Percentiles rank a stretch among this genome's conserved stretches.
These are phyloP conservation scores for Antheraea mylitta DNA, from an alignment of 1,140 invertebrate genomes.

Conservation along the genomic window DNA sequence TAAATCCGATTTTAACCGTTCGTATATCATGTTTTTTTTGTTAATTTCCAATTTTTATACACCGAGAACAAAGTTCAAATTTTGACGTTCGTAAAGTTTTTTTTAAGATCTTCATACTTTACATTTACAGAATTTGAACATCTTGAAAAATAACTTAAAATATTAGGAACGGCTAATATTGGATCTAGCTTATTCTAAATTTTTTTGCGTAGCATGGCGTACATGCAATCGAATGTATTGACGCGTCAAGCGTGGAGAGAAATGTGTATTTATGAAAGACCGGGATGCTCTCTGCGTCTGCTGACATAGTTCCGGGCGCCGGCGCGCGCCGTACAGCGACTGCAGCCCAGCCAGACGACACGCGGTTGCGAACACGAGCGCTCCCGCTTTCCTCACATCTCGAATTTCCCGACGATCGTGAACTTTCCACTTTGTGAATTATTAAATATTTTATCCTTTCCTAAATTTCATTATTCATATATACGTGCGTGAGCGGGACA, in stretches of 20 bases:
- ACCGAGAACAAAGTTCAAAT: too few species aligned
- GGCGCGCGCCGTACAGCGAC: conserved; percentile 64
- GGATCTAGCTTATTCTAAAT: background rate
- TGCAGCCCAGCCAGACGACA: conserved; percentile 71
- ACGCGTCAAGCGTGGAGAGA: conserved; percentile 57
- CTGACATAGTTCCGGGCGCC: conserved; percentile 73
- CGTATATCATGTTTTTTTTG: too few species aligned
- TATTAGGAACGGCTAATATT: too few species aligned
- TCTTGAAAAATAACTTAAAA: too few species aligned
- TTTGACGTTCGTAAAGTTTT: too few species aligned
- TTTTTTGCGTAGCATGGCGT: conserved; percentile 17
- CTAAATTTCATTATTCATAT: conserved; percentile 20
- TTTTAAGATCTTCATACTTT: too few species aligned
- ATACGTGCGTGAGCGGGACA: conserved; percentile 51
- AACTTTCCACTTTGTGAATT: conserved; percentile 30
- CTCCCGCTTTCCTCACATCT: conserved; percentile 42
- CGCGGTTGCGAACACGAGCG: conserved; percentile 55
- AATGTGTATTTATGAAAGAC: conserved; percentile 48
- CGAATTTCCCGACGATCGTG: conserved; percentile 18
- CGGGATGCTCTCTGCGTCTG: conserved; percentile 56
- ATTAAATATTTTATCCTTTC: conserved; percentile 17
- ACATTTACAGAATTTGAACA: too few species aligned
- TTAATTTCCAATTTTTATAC: too few species aligned
- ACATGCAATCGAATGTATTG: conserved; percentile 59
- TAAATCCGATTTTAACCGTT: too few species aligned